Conservation (phyloP, 2,113 vertebrate species). For the Forbesichthys papilliferus region DNA sequence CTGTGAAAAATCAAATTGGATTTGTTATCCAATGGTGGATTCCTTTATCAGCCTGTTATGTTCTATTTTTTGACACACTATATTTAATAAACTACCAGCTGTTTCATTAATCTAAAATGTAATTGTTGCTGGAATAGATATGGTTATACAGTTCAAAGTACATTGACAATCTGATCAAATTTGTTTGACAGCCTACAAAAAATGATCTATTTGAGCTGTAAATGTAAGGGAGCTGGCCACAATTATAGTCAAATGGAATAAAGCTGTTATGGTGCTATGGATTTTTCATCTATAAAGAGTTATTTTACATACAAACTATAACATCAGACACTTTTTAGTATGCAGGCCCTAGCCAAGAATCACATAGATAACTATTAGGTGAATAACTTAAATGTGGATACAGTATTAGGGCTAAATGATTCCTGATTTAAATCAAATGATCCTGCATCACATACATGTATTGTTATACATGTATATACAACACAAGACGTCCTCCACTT, state of each 20-base stretch:
- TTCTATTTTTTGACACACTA: conserved; percentile 30
- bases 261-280: conserved; percentile 2
- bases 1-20: conserved; percentile 2
- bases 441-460: background rate
- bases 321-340: background rate
- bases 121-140: conserved; percentile 9
- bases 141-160: background rate
- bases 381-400: no score
- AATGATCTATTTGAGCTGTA: conserved; percentile 24
- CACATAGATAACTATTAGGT: no score
- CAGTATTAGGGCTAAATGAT: no score
- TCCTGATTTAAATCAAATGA: background rate
- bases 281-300: background rate
- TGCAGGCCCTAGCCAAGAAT: no score
- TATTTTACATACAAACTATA: background rate
- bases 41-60: conserved; percentile 15
- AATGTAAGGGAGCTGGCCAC: background rate
- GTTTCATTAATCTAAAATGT: conserved; percentile 21
- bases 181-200: conserved; percentile 26
- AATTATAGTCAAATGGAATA: conserved; percentile 5
- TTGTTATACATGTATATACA: background rate
- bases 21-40: background rate
- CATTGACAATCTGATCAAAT: conserved; percentile 32
- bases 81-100: conserved; percentile 20
- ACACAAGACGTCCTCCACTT: background rate